These are phyloP conservation scores for Sciurus vulgaris DNA, from an alignment of 2,797 vertebrate genomes.

Conservation along the genomic window DNA sequence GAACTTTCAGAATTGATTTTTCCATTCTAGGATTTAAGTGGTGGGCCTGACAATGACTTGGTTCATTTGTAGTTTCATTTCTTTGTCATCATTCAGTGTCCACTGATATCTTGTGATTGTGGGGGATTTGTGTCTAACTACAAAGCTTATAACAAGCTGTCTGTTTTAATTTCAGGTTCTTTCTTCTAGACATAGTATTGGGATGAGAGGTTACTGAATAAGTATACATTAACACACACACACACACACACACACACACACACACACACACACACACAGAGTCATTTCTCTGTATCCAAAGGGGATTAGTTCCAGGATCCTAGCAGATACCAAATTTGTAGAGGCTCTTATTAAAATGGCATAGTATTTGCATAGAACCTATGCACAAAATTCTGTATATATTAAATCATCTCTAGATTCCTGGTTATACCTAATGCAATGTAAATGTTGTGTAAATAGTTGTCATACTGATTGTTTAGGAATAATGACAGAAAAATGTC, in stretches of 20 bases:
- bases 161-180: slow-evolving; percentile 64
- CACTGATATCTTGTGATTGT: slow-evolving; percentile 32
- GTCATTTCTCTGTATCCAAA: neutral
- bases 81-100: slow-evolving; percentile 18
- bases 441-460: neutral
- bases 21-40: neutral
- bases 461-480: neutral
- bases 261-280: neutral
- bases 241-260: no score
- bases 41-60: slow-evolving; percentile 26
- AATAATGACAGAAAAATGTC: neutral
- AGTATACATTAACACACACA: neutral
- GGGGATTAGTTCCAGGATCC: neutral
- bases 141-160: slow-evolving; percentile 41
- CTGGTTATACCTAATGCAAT: neutral
- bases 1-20: slow-evolving; percentile 51
- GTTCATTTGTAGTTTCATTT: slow-evolving; percentile 9
- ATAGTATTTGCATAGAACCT: neutral
- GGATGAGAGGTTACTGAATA: slow-evolving; percentile 62
- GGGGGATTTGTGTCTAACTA: neutral
- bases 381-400: neutral
- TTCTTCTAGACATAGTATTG: slow-evolving; percentile 41
- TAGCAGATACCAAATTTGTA: neutral
- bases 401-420: slow-evolving; percentile 5
- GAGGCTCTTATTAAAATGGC: neutral